phyloP scores from a whole-genome alignment of 1,140 invertebrate species.

The Zaprionus camerounensis region DNA sequence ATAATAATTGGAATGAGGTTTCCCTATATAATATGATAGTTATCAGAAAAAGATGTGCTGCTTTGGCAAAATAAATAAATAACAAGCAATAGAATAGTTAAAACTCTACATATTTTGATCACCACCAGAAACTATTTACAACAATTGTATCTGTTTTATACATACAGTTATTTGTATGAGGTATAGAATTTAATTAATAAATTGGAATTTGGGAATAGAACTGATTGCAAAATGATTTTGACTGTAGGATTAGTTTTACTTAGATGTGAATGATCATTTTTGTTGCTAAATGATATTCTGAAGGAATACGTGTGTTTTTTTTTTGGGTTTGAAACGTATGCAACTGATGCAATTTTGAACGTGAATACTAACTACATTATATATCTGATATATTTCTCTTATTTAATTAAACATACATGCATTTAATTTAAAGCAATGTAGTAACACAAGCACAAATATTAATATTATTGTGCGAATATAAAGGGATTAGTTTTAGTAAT shows the following conservation, averaged over 20 bases:
- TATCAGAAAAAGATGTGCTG: too few species aligned
- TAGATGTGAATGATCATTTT: neutral
- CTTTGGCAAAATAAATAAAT: too few species aligned
- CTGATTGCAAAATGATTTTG: neutral
- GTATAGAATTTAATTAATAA: neutral
- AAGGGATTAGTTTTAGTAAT: too few species aligned
- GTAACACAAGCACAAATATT: neutral
- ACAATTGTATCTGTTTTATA: neutral
- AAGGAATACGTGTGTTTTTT: neutral
- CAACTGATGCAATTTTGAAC: neutral
- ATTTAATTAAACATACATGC: neutral
- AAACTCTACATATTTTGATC: neutral
- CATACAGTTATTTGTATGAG: neutral
- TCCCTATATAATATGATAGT: too few species aligned
- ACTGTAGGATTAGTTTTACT: neutral
- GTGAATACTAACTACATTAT: neutral
- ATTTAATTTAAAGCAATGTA: neutral
- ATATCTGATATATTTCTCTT: neutral
- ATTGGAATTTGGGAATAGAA: neutral
- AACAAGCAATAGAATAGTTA: too few species aligned
- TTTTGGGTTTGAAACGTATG: neutral
- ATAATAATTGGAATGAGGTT: too few species aligned
- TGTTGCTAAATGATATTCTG: neutral
- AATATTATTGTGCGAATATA: neutral
- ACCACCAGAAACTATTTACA: too few species aligned